Evolutionary conservation across 2,797 vertebrate genomes (phyloP).

Genomic region (Luscinia megarhynchos): DNA sequence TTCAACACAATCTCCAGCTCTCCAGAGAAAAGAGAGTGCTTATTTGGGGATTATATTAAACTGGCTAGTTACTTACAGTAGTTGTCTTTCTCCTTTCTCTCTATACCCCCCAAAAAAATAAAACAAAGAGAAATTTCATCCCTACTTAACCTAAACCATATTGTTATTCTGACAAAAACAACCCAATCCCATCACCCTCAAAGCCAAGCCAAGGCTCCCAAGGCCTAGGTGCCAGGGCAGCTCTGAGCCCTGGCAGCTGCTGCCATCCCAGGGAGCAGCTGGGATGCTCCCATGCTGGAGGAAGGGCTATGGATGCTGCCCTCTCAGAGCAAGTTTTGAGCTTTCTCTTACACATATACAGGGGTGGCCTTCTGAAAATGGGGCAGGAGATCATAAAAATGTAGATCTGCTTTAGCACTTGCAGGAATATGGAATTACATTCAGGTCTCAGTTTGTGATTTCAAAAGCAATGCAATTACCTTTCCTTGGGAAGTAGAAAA

Average conservation of each 20-base stretch:
- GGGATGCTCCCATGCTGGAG: not conserved
- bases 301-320: accelerated
- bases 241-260: accelerated
- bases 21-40: not conserved
- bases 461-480: not conserved
- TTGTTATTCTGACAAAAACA: not conserved
- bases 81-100: not conserved
- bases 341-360: not conserved
- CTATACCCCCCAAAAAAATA: accelerated
- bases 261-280: accelerated
- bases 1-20: not conserved
- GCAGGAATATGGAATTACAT: not conserved
- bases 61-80: accelerated
- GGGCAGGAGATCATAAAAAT: not conserved
- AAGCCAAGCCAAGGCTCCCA: not conserved
- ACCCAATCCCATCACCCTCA: no score
- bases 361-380: not conserved
- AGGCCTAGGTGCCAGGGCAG: not conserved
- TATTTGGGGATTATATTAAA: not conserved
- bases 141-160: not conserved
- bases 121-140: accelerated
- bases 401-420: not conserved
- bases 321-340: not conserved
- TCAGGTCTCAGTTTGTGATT: not conserved
- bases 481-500: not conserved